Conservation (phyloP, 2,113 vertebrate genomes). For the Hippocampus mohnikei region DNA sequence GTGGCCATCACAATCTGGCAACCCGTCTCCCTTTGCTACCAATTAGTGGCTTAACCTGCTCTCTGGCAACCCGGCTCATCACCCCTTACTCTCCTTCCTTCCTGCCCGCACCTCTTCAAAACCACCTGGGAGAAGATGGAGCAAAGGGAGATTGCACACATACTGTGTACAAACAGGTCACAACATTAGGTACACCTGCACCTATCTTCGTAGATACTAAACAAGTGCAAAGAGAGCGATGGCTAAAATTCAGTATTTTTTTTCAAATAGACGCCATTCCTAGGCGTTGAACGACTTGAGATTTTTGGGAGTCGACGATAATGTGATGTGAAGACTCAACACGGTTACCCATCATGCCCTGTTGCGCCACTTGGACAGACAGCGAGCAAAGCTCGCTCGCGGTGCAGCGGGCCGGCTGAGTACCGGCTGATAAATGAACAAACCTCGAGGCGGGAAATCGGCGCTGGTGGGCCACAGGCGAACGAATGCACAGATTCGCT, state of each 20-base stretch:
- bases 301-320: background rate
- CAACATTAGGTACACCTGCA: background rate
- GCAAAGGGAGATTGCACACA: slow-evolving; percentile 28
- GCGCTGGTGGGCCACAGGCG: slow-evolving; percentile 34
- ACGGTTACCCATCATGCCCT: slow-evolving; percentile 8
- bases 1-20: slow-evolving; percentile 73
- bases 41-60: slow-evolving; percentile 76
- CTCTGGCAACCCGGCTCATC: slow-evolving; percentile 47
- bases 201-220: background rate
- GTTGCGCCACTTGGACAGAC: background rate
- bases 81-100: background rate
- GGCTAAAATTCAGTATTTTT: background rate
- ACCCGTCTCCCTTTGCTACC: slow-evolving; percentile 61
- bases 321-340: background rate
- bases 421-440: slow-evolving; percentile 61
- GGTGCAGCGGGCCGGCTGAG: slow-evolving; percentile 39
- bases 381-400: slow-evolving; percentile 15
- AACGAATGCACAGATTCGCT: background rate
- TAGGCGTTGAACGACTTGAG: background rate
- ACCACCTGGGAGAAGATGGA: slow-evolving; percentile 35
- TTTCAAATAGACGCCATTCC: background rate
- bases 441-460: slow-evolving; percentile 42
- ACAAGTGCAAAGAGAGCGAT: background rate
- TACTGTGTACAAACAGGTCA: background rate
- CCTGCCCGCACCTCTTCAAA: slow-evolving; percentile 27